Percentiles rank a stretch among this genome's conserved stretches.
phyloP scores from a whole-genome alignment of 2,888 invertebrate genomes.

The Lasioglossum malachurum region DNA sequence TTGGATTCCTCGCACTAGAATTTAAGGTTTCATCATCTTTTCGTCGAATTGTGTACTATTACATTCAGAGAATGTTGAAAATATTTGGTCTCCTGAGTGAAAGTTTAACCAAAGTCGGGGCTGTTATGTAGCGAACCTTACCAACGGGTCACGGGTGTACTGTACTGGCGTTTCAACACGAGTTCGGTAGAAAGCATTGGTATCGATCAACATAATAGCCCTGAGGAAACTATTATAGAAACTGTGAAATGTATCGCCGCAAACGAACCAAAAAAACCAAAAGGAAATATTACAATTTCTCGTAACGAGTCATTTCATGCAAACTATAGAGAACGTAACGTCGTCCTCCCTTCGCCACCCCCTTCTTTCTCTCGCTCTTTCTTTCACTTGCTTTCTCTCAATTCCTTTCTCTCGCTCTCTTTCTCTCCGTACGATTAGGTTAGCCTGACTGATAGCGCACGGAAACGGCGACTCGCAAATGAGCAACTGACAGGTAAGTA shows the following conservation, averaged over 20 bases:
- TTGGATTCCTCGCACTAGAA: too few relatives aligned
- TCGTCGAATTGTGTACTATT: too few relatives aligned
- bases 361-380: neutral
- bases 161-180: neutral
- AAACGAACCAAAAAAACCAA: slow-evolving; percentile 64
- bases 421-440: slow-evolving; percentile 30
- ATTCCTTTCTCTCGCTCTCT: neutral
- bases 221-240: slow-evolving; percentile 79
- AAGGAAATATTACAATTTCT: slow-evolving; percentile 52
- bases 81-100: too few relatives aligned
- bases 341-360: neutral
- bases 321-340: slow-evolving; percentile 68
- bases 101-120: slow-evolving; percentile 71
- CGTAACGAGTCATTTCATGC: slow-evolving; percentile 76
- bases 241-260: slow-evolving; percentile 82
- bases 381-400: neutral
- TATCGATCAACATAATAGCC: slow-evolving; percentile 77
- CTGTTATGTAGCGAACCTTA: slow-evolving; percentile 77
- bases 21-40: too few relatives aligned
- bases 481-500: slow-evolving; percentile 66
- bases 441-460: slow-evolving; percentile 65
- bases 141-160: slow-evolving; percentile 4
- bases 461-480: slow-evolving; percentile 61
- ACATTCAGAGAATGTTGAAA: too few relatives aligned
- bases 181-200: slow-evolving; percentile 37